phyloP scores from a whole-genome alignment of 2,113 vertebrate genomes.

The Eonycteris spelaea region DNA sequence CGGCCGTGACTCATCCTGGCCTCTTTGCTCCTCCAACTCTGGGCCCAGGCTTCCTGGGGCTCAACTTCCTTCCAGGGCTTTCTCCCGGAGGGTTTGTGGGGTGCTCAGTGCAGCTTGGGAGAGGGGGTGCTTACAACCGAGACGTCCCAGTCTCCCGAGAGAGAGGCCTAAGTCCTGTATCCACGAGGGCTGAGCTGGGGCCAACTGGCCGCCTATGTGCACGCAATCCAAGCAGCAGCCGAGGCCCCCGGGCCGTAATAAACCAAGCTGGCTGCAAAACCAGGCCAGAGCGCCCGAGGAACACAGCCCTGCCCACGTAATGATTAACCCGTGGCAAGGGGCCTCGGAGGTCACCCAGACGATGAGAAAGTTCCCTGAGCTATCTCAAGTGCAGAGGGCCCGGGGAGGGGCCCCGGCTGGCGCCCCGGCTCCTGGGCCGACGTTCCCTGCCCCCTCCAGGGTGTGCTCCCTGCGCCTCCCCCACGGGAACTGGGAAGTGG shows the following conservation, averaged over 20 bases:
- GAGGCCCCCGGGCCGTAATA: conserved; percentile 80
- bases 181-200: conserved; percentile 52
- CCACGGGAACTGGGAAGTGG: neutral
- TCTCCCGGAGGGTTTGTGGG: neutral
- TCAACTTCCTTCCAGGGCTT: neutral
- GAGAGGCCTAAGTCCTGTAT: neutral
- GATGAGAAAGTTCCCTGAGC: conserved; percentile 67
- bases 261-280: conserved; percentile 73
- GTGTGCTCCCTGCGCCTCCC: neutral
- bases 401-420: conserved; percentile 44
- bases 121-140: accelerated
- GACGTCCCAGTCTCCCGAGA: conserved; percentile 53
- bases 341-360: conserved; percentile 64
- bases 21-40: neutral
- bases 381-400: conserved; percentile 63
- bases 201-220: conserved; percentile 74
- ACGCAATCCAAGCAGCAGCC: conserved; percentile 76
- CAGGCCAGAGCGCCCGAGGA: conserved; percentile 77
- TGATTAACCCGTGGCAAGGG: conserved; percentile 82
- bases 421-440: neutral
- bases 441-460: neutral
- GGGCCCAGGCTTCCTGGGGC: neutral
- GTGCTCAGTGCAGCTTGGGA: accelerated
- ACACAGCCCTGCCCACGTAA: conserved; percentile 72
- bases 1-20: accelerated